Evolutionary conservation across 1,140 invertebrate genomes (phyloP), one percentile per base, ranked within the genome.

Genomic region (Planococcus citri): DNA sequence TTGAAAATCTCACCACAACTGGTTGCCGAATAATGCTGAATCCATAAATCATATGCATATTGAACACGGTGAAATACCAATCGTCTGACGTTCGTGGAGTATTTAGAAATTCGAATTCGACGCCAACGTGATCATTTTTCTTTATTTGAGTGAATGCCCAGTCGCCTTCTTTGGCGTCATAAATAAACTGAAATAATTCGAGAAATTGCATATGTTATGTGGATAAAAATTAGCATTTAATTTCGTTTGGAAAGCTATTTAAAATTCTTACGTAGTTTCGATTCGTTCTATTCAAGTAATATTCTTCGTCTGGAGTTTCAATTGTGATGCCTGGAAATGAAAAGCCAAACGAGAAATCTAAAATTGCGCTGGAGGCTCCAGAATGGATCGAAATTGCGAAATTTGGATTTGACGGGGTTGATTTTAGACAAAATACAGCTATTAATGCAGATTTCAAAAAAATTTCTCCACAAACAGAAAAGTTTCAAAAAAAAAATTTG

Each of bases 1-100:
- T 58, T 58, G 17, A 58, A n/a, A 41, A 61, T 73, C 75, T 75
- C 74, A 80, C 80, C 68, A 76, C 68, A 41, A 79, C 73, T 8
- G 76, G 74, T n/a, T 73, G 69, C 2, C 76, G 73, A 1, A 81
- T 67, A 1, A 80, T 75, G 25, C 76, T 75, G 61, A 83, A 81
- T 20, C 82, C 82, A 68, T 73, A 73, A 33, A 76, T 75, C 67
- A 76, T 76, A 72, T 78, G 80, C 71, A 82, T 76, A 60, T 76
- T 79, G 71, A 82, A 81, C 8, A 76, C 82, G 69, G 76, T 81
- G 33, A 83, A 73, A 27, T 77, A 76, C 76, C 80, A 83, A 4
- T 77, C 75, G 70, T 80, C 76, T 29, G 78, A 75, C 25, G 78
- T 74, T 57, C 75, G 73, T 58, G 81, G 80, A 27, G 79, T 75